Percentiles rank a stretch among this genome's conserved stretches.
Conservation (phyloP, 2,797 vertebrate genomes). For the Acanthis flammea region DNA sequence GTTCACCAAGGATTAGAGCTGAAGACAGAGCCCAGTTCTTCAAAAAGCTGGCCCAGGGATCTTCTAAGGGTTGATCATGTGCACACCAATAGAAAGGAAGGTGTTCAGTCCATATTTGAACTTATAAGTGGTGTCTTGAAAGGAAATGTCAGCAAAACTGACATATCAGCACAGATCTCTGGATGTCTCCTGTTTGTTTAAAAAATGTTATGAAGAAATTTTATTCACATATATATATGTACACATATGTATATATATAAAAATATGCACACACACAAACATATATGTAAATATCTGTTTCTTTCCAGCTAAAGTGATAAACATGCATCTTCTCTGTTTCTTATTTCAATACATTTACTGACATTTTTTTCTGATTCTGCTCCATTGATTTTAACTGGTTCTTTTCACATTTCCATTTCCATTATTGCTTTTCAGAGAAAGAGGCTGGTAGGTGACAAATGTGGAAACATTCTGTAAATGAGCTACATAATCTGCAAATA, state of each 20-base stretch:
- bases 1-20: not conserved
- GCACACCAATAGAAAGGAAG: not conserved
- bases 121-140: not conserved
- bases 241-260: not conserved
- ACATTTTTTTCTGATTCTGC: not conserved
- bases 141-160: not conserved
- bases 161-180: not conserved
- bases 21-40: not conserved
- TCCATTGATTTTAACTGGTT: not conserved
- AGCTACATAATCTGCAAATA: not conserved
- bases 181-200: not conserved
- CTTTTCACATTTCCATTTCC: not conserved
- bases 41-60: not conserved
- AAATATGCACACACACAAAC: not conserved
- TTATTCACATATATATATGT: not conserved
- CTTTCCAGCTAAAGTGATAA: not conserved
- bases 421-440: slow-evolving; percentile 21
- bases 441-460: not conserved
- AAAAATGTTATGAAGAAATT: not conserved
- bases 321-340: not conserved
- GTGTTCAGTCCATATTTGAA: not conserved
- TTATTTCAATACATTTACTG: not conserved
- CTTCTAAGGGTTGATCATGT: not conserved
- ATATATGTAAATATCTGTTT: not conserved
- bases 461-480: slow-evolving; percentile 5